These are phyloP conservation scores for Volucella inflata DNA, from an alignment of 2,888 invertebrate species.

Conservation along the genomic window DNA sequence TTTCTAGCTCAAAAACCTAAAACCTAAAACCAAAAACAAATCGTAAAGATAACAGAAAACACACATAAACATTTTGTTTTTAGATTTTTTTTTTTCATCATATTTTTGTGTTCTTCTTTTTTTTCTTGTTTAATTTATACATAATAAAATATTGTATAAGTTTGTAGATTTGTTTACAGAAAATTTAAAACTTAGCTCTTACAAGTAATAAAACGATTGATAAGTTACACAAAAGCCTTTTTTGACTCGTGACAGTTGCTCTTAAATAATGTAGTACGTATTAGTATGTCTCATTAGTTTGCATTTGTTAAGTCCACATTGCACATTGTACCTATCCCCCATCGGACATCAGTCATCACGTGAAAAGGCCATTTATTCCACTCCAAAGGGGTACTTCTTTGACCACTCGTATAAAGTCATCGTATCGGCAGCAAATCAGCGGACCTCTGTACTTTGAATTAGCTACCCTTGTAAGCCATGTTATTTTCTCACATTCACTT, in stretches of 20 bases:
- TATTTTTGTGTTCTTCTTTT: constrained; percentile 16
- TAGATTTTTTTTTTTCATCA: constrained; percentile 7
- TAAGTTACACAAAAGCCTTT: neutral
- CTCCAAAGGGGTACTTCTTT: constrained; percentile 60
- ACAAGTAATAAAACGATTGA: constrained; percentile 1
- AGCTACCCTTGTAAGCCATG: constrained; percentile 76
- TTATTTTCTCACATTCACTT: constrained; percentile 77
- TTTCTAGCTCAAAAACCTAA: neutral
- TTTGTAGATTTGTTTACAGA: constrained; percentile 32
- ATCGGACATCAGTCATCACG: constrained; percentile 15
- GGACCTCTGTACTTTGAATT: constrained; percentile 57
- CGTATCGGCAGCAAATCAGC: constrained; percentile 59
- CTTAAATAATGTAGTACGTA: neutral
- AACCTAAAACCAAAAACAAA: neutral
- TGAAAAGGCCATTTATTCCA: constrained; percentile 41
- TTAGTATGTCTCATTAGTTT: neutral
- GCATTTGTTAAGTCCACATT: constrained; percentile 41
- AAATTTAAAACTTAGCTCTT: constrained; percentile 5
- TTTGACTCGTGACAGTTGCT: constrained; percentile 12
- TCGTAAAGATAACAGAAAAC: constrained; percentile 2
- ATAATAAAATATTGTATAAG: constrained; percentile 28
- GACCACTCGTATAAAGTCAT: constrained; percentile 56
- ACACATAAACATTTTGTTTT: neutral
- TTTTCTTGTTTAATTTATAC: constrained; percentile 29
- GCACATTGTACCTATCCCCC: neutral